These are phyloP conservation scores for Poecilia latipinna DNA, from an alignment of 2,113 vertebrate species.

Conservation along the genomic window DNA sequence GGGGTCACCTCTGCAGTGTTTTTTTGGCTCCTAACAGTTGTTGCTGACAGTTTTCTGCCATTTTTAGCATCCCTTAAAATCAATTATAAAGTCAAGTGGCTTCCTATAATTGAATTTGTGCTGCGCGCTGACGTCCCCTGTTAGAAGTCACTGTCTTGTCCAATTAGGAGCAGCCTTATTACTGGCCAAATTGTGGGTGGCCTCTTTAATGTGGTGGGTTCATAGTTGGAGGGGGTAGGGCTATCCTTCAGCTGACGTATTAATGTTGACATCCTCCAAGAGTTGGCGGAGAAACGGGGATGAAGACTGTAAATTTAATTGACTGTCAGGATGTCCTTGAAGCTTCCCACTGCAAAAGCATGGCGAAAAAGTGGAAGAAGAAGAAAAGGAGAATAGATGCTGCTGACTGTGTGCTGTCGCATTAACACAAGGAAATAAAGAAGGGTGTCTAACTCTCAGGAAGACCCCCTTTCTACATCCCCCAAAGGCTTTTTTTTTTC, in stretches of 20 bases:
- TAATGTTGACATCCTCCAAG: conserved; percentile 66
- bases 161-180: conserved; percentile 71
- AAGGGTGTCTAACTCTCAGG: conserved; percentile 39
- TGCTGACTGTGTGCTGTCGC: conserved; percentile 2
- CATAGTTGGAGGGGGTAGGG: conserved; percentile 11
- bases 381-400: conserved; percentile 4
- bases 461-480: neutral
- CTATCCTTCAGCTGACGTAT: conserved; percentile 66
- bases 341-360: conserved; percentile 28
- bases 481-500: neutral
- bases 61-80: conserved; percentile 78
- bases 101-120: conserved; percentile 73
- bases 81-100: conserved; percentile 77
- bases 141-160: conserved; percentile 79
- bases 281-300: conserved; percentile 33
- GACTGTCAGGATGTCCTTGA: conserved; percentile 67
- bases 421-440: conserved; percentile 44
- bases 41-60: conserved; percentile 60
- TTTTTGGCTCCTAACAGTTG: conserved; percentile 20
- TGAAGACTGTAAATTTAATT: conserved; percentile 57
- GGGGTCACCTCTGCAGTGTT: neutral
- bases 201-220: conserved; percentile 43
- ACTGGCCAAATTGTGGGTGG: conserved; percentile 65
- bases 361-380: neutral
- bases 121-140: conserved; percentile 59